Evolutionary conservation across 2,888 invertebrate genomes (phyloP).

Genomic region (Coronaproctus castanopsis): DNA sequence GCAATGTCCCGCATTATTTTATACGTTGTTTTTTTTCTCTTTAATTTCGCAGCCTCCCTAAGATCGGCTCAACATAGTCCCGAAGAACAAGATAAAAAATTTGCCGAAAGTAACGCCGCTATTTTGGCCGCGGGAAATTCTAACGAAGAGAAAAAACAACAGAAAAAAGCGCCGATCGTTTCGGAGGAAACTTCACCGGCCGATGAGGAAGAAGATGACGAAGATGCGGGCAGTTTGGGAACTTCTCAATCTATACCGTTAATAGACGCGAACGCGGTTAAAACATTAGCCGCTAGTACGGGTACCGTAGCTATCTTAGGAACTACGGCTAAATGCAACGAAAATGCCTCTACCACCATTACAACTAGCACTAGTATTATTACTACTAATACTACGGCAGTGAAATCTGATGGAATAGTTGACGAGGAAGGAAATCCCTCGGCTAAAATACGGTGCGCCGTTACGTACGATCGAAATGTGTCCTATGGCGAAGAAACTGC

Average conservation of each 20-base stretch:
- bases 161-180: not conserved
- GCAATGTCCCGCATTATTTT: too few species aligned
- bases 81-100: constrained; percentile 2
- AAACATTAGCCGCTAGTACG: constrained; percentile 20
- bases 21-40: too few species aligned
- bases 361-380: not conserved
- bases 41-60: not conserved
- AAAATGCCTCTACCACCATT: not conserved
- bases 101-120: not conserved
- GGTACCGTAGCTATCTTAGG: constrained; percentile 22
- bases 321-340: constrained; percentile 20
- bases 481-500: too few species aligned
- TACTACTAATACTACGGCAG: not conserved
- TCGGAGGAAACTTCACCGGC: constrained; percentile 2
- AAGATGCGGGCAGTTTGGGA: constrained; percentile 19
- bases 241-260: constrained; percentile 7
- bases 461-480: not conserved
- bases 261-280: constrained; percentile 21
- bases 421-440: not conserved
- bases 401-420: not conserved
- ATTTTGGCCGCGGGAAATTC: not conserved
- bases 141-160: not conserved
- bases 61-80: constrained; percentile 9
- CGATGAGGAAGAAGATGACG: constrained; percentile 16
- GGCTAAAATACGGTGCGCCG: not conserved